Evolutionary conservation across 2,113 vertebrate genomes (phyloP), one percentile per base, ranked within the genome.

Genomic region (Scomber scombrus): DNA sequence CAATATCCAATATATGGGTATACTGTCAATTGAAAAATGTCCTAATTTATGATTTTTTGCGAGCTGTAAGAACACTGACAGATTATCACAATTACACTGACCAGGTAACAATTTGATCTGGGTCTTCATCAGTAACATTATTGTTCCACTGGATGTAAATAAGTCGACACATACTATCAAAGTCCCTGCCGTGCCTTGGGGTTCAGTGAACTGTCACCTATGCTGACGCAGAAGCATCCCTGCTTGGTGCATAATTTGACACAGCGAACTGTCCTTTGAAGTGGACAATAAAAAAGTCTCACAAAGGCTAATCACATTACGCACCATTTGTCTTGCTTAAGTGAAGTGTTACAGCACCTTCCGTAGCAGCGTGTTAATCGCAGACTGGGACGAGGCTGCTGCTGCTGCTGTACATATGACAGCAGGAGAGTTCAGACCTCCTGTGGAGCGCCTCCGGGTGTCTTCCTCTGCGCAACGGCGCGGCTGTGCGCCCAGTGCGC

Each of bases 301-400:
- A 88, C 84, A 66, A n/a, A 88, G 78, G 23, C 92, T 88, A 92
- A 93, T 91, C 75, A 90, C 93, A 81, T 91, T 92, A 91, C 81
- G 86, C 81, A 68, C 93, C 92, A 63, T 95, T 94, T 95, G 93
- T 93, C 88, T 90, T 68, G 85, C 88, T 89, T 78, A 94, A 88
- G 92, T 92, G 78, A 82, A 88, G 89, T 94, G 90, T 92, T 82
- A 80, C 75, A 12, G 77, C 81, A 57, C 79, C 66, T 91, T 85
- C 84, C 79, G 78, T 6, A 12, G 18, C 11, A 4, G 52, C 21
- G 67, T 51, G 82, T 66, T 14, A 19, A 46, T 60, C 60, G 26
- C 54, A 56, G 58, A n/a, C 51, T 65, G 56, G 73, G 66, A 78
- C 46, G 3, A 52, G 19, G 31, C 67, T 23, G 60, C 72, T 56